Evolutionary conservation across 1,140 invertebrate genomes (phyloP), one percentile per base, ranked within the genome.

Genomic region (Drosophila navojoa): DNA sequence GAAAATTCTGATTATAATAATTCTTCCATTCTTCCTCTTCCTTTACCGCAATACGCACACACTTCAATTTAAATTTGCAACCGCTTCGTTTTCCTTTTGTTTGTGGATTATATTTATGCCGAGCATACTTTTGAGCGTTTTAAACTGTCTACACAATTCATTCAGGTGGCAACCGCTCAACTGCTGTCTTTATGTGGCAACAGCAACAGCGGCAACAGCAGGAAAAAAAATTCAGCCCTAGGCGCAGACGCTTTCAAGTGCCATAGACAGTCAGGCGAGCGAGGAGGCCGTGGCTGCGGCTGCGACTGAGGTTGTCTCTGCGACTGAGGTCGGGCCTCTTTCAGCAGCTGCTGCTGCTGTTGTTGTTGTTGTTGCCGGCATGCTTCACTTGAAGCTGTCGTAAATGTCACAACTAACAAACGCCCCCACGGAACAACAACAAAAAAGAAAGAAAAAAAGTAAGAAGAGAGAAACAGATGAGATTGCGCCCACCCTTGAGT

Each of bases 231-330:
- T 4, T 9, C 63, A 73, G 59, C 84, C 84, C 69, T 42, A 84
- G 84, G 79, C 73, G 66, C 84, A 89, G 84, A 87, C 77, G 79
- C 77, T 74, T 75, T 89, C 85, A 89, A 87, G 84, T 84, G 70
- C 68, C 84, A 82, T 71, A 87, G 79, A 78, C 75, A 72, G 68
- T 16, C 64, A 25, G 45, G 44, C 69, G 49, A 25, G 50, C 7
- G 53, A 38, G 64, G 47, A 38, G 54, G 47, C 54, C 25, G 42
- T 3, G 44, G 16, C 53, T 13, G 42, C 27, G 52, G 61, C 40
- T 54, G 54, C 55, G 52, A 16, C 52, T 71, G 68, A 71, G 68
- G 62, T 67, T 67, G 62, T 10, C 47, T 72, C 69, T 84, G 76
- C 63, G 72, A 44, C 63, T 72, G 77, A 64, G 79, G 81, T 69